Evolutionary conservation across 2,888 invertebrate genomes (phyloP).

Genomic region (Chymomyza amoena): DNA sequence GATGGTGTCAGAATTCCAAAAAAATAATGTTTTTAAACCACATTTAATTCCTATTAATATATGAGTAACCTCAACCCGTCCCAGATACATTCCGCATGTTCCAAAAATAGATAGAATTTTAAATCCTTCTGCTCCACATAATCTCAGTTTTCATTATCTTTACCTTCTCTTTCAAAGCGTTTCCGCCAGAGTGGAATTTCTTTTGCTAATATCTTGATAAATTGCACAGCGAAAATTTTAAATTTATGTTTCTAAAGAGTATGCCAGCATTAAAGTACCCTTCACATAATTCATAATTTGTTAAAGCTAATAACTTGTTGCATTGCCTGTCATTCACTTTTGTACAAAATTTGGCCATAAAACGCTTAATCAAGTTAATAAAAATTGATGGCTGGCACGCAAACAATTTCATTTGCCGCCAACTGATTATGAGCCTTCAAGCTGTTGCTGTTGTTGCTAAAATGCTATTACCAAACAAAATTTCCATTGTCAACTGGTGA

Average conservation of each 20-base stretch:
- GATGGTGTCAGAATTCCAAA: too few relatives aligned
- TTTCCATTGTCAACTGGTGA: background rate
- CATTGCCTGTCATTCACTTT: constrained; percentile 16
- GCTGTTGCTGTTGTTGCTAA: background rate
- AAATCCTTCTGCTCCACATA: too few relatives aligned
- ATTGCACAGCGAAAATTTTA: background rate
- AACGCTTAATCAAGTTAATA: constrained; percentile 51
- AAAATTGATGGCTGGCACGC: constrained; percentile 42
- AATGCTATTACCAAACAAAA: too few relatives aligned
- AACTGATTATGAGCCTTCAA: background rate
- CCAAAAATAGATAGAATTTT: too few relatives aligned
- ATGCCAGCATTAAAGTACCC: background rate
- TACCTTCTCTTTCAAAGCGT: too few relatives aligned
- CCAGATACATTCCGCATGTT: too few relatives aligned
- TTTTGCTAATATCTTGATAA: background rate
- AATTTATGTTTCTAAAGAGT: background rate
- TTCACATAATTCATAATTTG: background rate
- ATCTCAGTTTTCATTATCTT: too few relatives aligned
- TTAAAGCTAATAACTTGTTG: constrained; percentile 44
- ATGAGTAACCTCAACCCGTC: too few relatives aligned
- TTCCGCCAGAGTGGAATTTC: too few relatives aligned
- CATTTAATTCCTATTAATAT: too few relatives aligned
- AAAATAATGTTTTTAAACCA: too few relatives aligned
- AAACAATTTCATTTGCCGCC: constrained; percentile 32
- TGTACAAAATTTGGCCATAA: constrained; percentile 23